phyloP scores from a whole-genome alignment of 1,140 invertebrate species.

The Drosophila chauvacae region DNA sequence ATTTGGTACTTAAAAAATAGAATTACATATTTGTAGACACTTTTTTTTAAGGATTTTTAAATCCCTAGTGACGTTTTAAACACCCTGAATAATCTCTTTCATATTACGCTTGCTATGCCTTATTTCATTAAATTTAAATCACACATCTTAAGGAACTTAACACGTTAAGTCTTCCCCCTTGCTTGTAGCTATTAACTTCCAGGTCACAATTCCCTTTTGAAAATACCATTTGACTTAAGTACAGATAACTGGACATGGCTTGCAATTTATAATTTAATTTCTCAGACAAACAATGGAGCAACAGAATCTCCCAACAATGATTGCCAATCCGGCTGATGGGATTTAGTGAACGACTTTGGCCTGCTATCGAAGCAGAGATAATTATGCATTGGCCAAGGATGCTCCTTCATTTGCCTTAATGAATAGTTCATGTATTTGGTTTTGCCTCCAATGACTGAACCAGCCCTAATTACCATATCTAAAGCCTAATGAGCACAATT shows the following conservation, averaged over 20 bases:
- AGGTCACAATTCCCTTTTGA: background rate
- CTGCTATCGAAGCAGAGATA: slow-evolving; percentile 21
- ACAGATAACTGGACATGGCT: background rate
- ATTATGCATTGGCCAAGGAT: slow-evolving; percentile 13
- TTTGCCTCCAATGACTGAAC: slow-evolving; percentile 5
- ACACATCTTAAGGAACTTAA: background rate
- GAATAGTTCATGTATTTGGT: slow-evolving; percentile 11
- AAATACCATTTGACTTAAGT: slow-evolving; percentile 1
- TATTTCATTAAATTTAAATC: background rate
- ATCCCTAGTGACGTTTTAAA: no score
- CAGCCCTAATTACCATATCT: slow-evolving; percentile 32
- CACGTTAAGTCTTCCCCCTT: background rate
- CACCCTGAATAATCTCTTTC: background rate
- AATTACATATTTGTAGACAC: no score
- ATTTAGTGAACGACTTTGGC: slow-evolving; percentile 13
- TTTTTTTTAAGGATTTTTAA: no score
- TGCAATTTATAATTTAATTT: slow-evolving; percentile 42
- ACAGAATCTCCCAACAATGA: background rate
- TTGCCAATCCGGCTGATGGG: slow-evolving; percentile 1
- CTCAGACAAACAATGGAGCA: slow-evolving; percentile 8
- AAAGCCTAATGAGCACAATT: slow-evolving; percentile 51
- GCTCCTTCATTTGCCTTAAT: slow-evolving; percentile 9
- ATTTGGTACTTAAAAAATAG: no score
- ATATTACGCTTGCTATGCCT: no score
- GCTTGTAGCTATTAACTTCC: background rate